A percentile compares a stretch with the other conserved stretches of the same genome.
phyloP scores from a whole-genome alignment of 2,113 vertebrate species.

The Lonchura striata region DNA sequence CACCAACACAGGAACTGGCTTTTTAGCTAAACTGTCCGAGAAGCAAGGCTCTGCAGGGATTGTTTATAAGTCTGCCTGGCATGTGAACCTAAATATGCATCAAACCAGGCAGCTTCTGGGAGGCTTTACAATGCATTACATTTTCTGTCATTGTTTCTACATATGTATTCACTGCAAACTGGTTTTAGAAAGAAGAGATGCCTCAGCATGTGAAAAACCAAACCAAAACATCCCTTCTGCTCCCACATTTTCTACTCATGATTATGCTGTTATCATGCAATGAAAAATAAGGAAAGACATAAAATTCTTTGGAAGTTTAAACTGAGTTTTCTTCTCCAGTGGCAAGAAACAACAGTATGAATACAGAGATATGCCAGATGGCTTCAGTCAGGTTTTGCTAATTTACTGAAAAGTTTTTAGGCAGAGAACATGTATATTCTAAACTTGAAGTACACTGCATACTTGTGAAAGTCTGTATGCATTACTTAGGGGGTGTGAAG shows the following conservation, averaged over 20 bases:
- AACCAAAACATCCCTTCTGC: background rate
- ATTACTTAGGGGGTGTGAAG: constrained; percentile 36
- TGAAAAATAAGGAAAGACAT: background rate
- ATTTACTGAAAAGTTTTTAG: constrained; percentile 23
- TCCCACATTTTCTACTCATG: background rate
- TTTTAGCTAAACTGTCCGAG: background rate
- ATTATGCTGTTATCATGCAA: background rate
- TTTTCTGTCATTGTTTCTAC: background rate
- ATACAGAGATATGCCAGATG: constrained; percentile 7
- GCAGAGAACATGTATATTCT: background rate
- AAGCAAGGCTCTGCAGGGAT: background rate
- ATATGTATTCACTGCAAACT: background rate
- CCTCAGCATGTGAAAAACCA: background rate
- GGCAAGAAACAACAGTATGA: background rate
- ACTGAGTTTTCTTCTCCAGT: background rate
- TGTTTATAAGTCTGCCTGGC: background rate
- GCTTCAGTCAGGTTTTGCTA: background rate
- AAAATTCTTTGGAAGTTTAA: background rate
- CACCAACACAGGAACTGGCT: background rate
- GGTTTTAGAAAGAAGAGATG: background rate
- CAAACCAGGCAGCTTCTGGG: background rate
- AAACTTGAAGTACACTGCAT: background rate
- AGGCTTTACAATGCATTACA: background rate
- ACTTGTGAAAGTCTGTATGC: constrained; percentile 13
- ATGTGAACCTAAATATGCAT: background rate